Evolutionary conservation across 2,797 vertebrate genomes (phyloP).

Genomic region (Microctenopoma steveboyesi): DNA sequence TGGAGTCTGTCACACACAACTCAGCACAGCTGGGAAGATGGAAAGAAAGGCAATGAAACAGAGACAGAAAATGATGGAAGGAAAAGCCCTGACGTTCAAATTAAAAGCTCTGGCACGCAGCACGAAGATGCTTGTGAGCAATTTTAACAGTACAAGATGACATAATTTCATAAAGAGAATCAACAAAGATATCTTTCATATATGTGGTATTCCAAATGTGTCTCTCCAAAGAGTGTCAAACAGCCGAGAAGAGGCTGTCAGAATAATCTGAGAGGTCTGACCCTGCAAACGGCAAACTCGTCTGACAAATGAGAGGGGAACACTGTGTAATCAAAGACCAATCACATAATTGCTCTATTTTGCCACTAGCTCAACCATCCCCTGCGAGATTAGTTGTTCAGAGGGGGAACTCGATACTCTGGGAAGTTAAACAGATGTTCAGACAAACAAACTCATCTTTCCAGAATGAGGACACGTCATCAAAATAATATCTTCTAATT

Average conservation of each 20-base stretch:
- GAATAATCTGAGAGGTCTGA: constrained; percentile 68
- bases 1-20: constrained; percentile 83
- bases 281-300: constrained; percentile 73
- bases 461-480: constrained; percentile 68
- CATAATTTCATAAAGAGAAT: constrained; percentile 18
- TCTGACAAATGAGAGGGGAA: constrained; percentile 78
- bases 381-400: constrained; percentile 77
- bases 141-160: constrained; percentile 18
- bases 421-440: constrained; percentile 85
- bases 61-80: constrained; percentile 32
- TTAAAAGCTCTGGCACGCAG: constrained; percentile 7
- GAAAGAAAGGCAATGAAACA: constrained; percentile 42
- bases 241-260: constrained; percentile 48
- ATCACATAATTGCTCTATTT: constrained; percentile 86
- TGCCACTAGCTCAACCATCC: constrained; percentile 81
- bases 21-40: constrained; percentile 73
- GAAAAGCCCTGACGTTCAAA: constrained; percentile 9
- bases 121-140: constrained; percentile 12
- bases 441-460: constrained; percentile 72
- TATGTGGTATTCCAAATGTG: constrained; percentile 2
- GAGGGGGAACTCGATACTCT: constrained; percentile 79
- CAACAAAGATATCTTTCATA: constrained; percentile 45
- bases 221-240: constrained; percentile 30
- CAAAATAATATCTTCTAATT: constrained; percentile 78
- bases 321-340: constrained; percentile 83